Base-by-base conservation (phyloP, 2,113 vertebrate species). In the Odocoileus hemionus region DNA sequence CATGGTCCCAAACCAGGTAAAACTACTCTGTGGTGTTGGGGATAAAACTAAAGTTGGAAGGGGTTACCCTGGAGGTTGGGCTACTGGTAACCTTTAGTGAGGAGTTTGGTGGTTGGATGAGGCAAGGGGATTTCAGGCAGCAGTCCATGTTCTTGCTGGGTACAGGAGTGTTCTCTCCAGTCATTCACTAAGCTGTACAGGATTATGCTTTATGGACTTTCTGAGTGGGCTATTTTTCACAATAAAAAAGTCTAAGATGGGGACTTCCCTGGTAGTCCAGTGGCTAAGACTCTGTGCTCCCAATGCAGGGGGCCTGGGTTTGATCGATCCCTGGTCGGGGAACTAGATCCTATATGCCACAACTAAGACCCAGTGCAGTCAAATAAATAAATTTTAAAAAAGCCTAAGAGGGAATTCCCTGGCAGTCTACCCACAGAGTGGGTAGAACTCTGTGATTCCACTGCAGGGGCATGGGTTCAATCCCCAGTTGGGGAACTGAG, bases 161-260 rank as follows among this genome's bases (percentile, higher is more conserved):
- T 19, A 16, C n/a, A 1, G 10, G 4, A 2, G 12, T 1, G 0
- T 19, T 64, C 89, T 45, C 23, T 25, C 54, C 14, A 19, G 6
- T 26, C 3, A 54, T 21, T 55, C 50, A 33, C 21, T 13, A 43
- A 26, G 14, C 36, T 67, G 52, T 25, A 54, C 25, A 5, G 7
- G 67, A 39, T 33, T 26, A 11, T 5, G 39, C 7, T 16, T 64
- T 33, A 8, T 36, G 28, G 16, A 11, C 93, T 94, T 61, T 23
- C 33, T 23, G 67, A 76, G 43, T 76, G 36, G 30, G 61, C 26
- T 50, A 30, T 28, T 82, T 86, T 67, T 67, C 61, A 26, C 5
- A 39, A 5, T 39, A n/a, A 92, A 76, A 78, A 61, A 30, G 33
- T 17, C 45, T 80, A 80, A 80, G 78, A 52, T 74, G 67, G 47